These are phyloP conservation scores for Myiozetetes cayanensis DNA, from an alignment of 2,113 vertebrate species.

Conservation along the genomic window DNA sequence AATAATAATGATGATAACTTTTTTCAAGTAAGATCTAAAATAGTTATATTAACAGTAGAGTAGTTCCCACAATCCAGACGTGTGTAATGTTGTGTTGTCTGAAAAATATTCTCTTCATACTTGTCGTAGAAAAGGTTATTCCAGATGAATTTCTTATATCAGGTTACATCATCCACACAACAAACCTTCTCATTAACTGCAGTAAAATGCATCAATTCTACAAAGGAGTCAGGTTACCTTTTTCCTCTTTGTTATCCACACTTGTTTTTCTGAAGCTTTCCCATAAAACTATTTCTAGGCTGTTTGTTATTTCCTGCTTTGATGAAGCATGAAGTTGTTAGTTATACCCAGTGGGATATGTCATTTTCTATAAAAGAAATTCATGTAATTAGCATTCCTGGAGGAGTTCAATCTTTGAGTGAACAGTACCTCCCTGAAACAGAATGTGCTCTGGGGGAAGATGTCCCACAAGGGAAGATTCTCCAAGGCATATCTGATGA, in stretches of 20 bases:
- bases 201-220: background rate
- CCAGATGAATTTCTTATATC: background rate
- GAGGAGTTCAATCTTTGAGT: background rate
- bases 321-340: background rate
- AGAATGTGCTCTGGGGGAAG: rapidly evolving
- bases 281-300: background rate
- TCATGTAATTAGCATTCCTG: background rate
- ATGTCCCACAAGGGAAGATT: background rate
- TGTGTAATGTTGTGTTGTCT: background rate
- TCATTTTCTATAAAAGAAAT: background rate
- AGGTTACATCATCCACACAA: background rate
- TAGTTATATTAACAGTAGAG: background rate
- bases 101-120: background rate
- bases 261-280: background rate
- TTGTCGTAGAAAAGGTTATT: background rate
- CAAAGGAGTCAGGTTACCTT: background rate
- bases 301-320: background rate
- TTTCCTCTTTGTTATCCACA: background rate
- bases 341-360: background rate
- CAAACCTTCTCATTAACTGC: background rate
- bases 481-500: rapidly evolving
- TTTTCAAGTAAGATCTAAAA: background rate
- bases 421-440: background rate
- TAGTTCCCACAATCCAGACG: background rate
- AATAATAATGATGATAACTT: background rate